Base-by-base conservation (phyloP, 2,797 vertebrate genomes). In the Somateria mollissima region DNA sequence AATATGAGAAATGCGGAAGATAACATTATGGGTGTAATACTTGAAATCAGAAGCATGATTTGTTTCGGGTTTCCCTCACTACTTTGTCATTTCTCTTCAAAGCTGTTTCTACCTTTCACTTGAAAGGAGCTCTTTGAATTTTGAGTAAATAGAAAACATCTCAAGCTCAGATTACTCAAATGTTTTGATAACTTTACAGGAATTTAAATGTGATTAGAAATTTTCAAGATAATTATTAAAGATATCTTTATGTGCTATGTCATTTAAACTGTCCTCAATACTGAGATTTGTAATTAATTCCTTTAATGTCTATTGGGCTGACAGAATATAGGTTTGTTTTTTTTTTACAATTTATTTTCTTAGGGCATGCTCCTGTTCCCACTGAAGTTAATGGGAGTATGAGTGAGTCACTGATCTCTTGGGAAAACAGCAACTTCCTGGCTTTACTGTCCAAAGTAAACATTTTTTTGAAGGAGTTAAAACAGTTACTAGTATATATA, bases 61-160 rank as follows among this genome's bases (percentile, higher is more conserved):
- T 96, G 65, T 87, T 92, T 92, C 91, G 80, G 75, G 27, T 93
- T 95, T 89, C 84, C 62, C 61, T 88, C 37, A 89, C 41, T 91
- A 47, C 84, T 91, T 95, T 87, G 92, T 76, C 72, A 69, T 95
- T 95, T 96, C 85, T 95, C 61, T 95, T 96, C 90, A 94, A 92
- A 97, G 90, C 34, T 93, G 25, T 84, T 97, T 96, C 82, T 89
- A 89, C 84, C 66, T 96, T 97, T 96, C 84, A 85, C 77, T 89
- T 95, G 79, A 96, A 94, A 91, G 58, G 80, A 92, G 51, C 32
- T 96, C 32, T 96, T 87, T 94, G 83, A 95, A 78, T 89, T 94
- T 84, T 92, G 84, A 83, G 57, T 96, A 96, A 96, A 74, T 41
- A 94, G 64, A 95, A 96, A 94, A 79, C 95, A 92, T 95, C 61